These are phyloP conservation scores for Semaprochilodus insignis DNA, from an alignment of 2,797 vertebrate genomes.

Conservation along the genomic window DNA sequence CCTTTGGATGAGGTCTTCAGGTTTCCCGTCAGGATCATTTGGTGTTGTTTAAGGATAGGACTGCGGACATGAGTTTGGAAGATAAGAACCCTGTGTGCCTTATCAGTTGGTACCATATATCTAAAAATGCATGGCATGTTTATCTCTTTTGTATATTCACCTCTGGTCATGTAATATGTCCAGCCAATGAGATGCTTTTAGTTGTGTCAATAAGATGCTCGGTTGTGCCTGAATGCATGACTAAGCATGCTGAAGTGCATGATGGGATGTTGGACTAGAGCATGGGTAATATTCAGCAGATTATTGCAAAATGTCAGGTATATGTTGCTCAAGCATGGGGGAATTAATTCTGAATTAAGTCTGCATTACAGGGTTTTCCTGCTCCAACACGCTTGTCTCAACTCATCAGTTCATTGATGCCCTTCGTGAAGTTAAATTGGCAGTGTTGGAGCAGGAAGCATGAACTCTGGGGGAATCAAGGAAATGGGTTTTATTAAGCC, in stretches of 20 bases:
- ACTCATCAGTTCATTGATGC: not conserved
- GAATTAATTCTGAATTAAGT: no score
- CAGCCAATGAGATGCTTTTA: constrained; percentile 35
- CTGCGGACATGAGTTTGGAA: not conserved
- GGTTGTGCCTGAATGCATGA: constrained; percentile 58
- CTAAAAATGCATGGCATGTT: constrained; percentile 29
- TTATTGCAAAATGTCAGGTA: not conserved
- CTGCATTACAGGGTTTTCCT: not conserved
- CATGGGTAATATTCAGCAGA: not conserved
- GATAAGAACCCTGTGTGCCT: not conserved
- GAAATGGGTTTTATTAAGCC: not conserved
- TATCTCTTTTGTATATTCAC: not conserved
- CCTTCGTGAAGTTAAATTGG: not conserved
- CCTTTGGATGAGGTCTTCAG: not conserved
- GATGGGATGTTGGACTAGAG: constrained; percentile 34
- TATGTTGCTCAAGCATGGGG: not conserved
- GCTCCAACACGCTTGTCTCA: not conserved
- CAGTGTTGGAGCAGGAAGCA: not conserved
- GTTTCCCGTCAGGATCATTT: not conserved
- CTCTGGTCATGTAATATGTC: constrained; percentile 25
- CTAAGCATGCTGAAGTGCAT: constrained; percentile 65
- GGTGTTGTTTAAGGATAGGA: not conserved
- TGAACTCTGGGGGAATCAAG: not conserved
- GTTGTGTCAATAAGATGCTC: not conserved
- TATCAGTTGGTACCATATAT: constrained; percentile 20